These are phyloP conservation scores for Homarus gammarus DNA, from an alignment of 2,888 invertebrate species.

Conservation along the genomic window DNA sequence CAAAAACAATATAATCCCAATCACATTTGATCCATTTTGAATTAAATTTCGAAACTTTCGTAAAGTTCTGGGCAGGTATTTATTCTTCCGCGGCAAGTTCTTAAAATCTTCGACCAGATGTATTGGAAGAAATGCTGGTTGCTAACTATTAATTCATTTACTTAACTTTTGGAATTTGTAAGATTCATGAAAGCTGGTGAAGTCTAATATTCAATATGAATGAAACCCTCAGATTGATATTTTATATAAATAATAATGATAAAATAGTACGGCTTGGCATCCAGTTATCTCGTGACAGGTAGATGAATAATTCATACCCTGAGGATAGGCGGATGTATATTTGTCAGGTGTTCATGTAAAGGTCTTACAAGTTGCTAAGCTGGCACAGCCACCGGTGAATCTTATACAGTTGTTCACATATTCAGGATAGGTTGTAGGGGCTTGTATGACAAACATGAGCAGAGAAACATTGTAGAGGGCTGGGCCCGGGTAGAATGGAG, in stretches of 20 bases:
- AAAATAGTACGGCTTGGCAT: conserved; percentile 36
- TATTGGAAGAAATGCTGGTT: conserved; percentile 39
- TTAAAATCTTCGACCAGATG: conserved; percentile 61
- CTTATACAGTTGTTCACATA: background rate
- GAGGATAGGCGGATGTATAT: conserved; percentile 35
- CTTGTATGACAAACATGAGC: too few relatives aligned
- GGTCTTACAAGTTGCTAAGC: background rate
- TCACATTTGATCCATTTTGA: background rate
- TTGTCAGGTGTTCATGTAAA: conserved; percentile 38
- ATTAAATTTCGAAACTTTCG: background rate
- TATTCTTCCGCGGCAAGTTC: conserved; percentile 33
- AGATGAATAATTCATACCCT: conserved; percentile 53
- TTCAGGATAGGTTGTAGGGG: too few relatives aligned
- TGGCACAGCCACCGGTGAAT: background rate
- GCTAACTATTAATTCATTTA: conserved; percentile 1
- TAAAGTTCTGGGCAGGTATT: conserved; percentile 51
- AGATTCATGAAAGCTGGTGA: background rate
- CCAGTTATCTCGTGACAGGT: conserved; percentile 64
- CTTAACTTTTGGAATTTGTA: background rate
- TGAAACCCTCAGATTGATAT: too few relatives aligned
- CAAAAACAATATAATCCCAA: background rate
- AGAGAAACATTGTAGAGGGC: too few relatives aligned
- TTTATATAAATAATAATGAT: background rate
- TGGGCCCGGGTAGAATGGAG: background rate
- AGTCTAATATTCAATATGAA: too few relatives aligned